These are phyloP conservation scores for Cettia cetti DNA, from an alignment of 2,113 vertebrate species.

Conservation along the genomic window DNA sequence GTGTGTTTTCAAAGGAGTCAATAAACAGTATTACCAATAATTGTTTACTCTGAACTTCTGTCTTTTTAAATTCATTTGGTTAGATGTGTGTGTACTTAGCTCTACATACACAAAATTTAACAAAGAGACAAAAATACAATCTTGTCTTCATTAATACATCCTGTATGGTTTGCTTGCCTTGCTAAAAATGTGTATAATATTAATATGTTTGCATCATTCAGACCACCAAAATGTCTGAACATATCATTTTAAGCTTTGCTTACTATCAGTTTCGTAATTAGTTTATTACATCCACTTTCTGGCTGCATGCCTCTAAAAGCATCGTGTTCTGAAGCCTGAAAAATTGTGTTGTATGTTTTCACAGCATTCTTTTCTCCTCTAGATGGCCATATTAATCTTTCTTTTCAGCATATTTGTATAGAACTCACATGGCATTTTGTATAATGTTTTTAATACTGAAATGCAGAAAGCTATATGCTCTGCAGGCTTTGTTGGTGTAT, in stretches of 20 bases:
- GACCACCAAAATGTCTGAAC: background rate
- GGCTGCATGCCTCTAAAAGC: background rate
- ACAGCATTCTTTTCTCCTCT: constrained; percentile 70
- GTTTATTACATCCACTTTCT: background rate
- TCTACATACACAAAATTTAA: background rate
- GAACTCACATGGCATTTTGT: background rate
- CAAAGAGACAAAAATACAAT: background rate
- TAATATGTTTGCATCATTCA: background rate
- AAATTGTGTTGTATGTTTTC: constrained; percentile 14
- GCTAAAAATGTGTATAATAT: background rate
- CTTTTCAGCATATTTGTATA: constrained; percentile 7
- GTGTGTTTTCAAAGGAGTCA: background rate
- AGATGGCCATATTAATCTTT: constrained; percentile 74
- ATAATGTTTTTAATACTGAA: background rate
- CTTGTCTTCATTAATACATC: background rate
- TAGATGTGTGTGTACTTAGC: background rate
- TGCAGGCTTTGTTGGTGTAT: background rate
- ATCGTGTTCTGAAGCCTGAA: background rate
- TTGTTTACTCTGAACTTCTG: background rate
- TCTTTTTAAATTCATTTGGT: background rate
- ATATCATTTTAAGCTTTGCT: background rate
- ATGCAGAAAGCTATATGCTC: background rate
- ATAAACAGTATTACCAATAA: background rate
- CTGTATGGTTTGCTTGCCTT: background rate
- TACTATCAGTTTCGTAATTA: background rate